Conservation (phyloP, 2,797 vertebrate genomes). For the Epinephelus malabaricus region DNA sequence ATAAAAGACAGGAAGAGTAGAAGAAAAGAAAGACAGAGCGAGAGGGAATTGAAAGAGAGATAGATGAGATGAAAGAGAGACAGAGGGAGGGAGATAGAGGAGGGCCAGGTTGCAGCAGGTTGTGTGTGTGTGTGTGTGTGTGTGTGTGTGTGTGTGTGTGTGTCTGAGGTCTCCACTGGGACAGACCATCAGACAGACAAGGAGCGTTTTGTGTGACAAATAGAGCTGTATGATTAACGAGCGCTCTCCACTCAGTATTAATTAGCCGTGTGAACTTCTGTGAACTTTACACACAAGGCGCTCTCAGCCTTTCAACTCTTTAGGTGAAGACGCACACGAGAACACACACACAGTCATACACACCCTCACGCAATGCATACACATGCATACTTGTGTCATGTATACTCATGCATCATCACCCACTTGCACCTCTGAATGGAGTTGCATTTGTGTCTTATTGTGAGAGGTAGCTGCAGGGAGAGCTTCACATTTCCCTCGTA, state of each 20-base stretch:
- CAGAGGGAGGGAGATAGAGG: constrained; percentile 60
- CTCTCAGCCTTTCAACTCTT: constrained; percentile 75
- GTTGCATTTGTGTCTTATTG: constrained; percentile 32
- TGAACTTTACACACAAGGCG: constrained; percentile 83
- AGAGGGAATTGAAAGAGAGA: constrained; percentile 79
- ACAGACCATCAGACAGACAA: constrained; percentile 72
- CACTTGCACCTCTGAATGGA: constrained; percentile 57
- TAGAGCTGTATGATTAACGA: constrained; percentile 82
- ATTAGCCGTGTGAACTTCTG: constrained; percentile 86
- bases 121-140: constrained; percentile 50
- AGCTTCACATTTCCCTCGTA: constrained; percentile 19
- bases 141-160: constrained; percentile 50
- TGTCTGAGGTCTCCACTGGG: constrained; percentile 58
- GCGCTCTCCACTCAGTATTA: constrained; percentile 82
- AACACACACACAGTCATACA: constrained; percentile 35
- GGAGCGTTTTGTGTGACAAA: constrained; percentile 78
- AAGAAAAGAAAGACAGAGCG: constrained; percentile 77
- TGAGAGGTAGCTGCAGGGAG: constrained; percentile 40
- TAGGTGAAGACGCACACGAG: constrained; percentile 66
- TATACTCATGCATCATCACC: constrained; percentile 61
- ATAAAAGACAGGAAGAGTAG: constrained; percentile 87
- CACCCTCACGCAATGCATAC: constrained; percentile 44
- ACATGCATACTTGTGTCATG: constrained; percentile 65
- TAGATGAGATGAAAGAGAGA: constrained; percentile 79
- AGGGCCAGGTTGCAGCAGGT: constrained; percentile 77